Conservation (phyloP, 2,888 invertebrate genomes). For the Laspeyria flexula region DNA sequence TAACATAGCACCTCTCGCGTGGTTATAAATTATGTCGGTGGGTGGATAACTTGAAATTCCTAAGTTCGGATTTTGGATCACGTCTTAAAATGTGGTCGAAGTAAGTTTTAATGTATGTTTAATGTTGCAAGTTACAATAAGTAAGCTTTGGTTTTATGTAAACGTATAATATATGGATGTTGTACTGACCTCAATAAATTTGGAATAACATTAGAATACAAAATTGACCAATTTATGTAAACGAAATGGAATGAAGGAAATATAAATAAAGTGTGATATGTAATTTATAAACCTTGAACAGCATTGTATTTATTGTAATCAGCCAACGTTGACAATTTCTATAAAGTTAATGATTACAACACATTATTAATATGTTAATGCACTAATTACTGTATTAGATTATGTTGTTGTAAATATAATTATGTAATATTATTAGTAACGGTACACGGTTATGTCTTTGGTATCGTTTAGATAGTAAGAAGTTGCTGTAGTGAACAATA, state of each 20-base stretch:
- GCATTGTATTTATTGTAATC: conserved; percentile 31
- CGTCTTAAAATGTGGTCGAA: conserved; percentile 9
- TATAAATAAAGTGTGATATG: conserved; percentile 6
- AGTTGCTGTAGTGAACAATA: too few relatives aligned
- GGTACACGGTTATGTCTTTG: too few relatives aligned
- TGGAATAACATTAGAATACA: conserved; percentile 10
- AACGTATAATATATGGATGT: background rate
- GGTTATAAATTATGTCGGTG: conserved; percentile 59
- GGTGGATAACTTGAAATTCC: conserved; percentile 51
- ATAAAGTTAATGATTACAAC: conserved; percentile 21
- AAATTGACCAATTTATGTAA: conserved; percentile 1
- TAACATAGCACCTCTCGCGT: conserved; percentile 56
- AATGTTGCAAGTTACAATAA: background rate
- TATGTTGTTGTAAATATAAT: conserved; percentile 8
- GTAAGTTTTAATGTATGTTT: conserved; percentile 3
- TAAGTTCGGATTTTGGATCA: conserved; percentile 24
- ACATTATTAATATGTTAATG: conserved; percentile 23
- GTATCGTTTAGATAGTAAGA: too few relatives aligned
- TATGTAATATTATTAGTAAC: too few relatives aligned
- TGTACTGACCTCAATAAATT: background rate
- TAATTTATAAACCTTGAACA: conserved; percentile 11
- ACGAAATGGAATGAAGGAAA: conserved; percentile 1
- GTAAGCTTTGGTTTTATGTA: background rate
- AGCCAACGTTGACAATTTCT: conserved; percentile 31
- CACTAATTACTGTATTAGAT: conserved; percentile 10